These are phyloP conservation scores for Auanema sp. DNA, from an alignment of 2,888 invertebrate species.

Conservation along the genomic window DNA sequence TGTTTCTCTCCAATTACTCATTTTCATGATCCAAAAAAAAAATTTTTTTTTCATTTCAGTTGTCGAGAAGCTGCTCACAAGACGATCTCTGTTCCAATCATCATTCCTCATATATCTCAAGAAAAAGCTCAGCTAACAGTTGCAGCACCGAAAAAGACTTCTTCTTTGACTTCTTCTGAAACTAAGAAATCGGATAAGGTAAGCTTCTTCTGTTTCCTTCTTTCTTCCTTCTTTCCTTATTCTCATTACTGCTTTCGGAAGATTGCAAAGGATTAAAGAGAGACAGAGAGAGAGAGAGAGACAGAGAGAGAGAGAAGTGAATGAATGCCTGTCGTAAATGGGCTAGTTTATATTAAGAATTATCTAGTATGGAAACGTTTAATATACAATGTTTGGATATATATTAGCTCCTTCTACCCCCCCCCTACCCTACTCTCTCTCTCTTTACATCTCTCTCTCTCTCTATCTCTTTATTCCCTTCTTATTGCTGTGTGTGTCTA, in stretches of 20 bases:
- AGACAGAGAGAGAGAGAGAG: no score
- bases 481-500: no score
- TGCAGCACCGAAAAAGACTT: no score
- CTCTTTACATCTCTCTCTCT: neutral
- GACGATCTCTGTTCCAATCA: conserved; percentile 12
- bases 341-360: neutral
- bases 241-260: no score
- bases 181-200: conserved; percentile 1
- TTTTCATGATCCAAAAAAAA: neutral
- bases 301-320: no score
- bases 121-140: no score
- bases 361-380: conserved; percentile 7
- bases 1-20: neutral
- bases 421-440: neutral
- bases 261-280: no score
- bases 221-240: no score
- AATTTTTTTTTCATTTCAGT: conserved; percentile 12
- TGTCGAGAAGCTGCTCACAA: conserved; percentile 18
- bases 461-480: neutral
- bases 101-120: neutral
- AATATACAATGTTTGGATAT: neutral
- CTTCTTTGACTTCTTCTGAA: no score
- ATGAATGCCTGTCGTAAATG: no score
- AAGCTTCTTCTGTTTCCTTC: neutral
- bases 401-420: neutral